These are phyloP conservation scores for Brachirus orientalis DNA, from an alignment of 2,113 vertebrate species.

Conservation along the genomic window DNA sequence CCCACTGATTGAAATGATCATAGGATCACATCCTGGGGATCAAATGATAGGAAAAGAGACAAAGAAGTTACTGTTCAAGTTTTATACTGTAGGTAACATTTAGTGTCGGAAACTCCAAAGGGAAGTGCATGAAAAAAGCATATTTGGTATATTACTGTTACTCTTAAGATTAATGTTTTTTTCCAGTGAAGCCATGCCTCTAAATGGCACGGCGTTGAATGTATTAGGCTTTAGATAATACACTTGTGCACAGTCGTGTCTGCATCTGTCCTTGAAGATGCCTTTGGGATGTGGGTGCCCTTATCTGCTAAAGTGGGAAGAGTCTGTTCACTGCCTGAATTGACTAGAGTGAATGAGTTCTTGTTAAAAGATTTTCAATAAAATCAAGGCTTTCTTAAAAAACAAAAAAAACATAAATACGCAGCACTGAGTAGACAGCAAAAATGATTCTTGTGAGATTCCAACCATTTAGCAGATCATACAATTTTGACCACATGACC, in stretches of 20 bases:
- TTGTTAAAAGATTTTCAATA: no score
- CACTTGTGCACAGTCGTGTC: background rate
- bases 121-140: slow-evolving; percentile 18
- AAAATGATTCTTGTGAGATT: no score
- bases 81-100: background rate
- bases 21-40: background rate
- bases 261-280: slow-evolving; percentile 20
- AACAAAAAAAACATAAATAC: background rate
- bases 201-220: slow-evolving; percentile 8
- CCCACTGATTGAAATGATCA: no score
- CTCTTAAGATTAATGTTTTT: slow-evolving; percentile 8
- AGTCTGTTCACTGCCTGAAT: slow-evolving; percentile 1
- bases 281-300: background rate
- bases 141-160: background rate
- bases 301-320: background rate
- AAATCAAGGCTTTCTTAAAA: background rate
- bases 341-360: no score
- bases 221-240: slow-evolving; percentile 12
- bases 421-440: no score
- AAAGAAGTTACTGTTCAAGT: background rate
- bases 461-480: no score
- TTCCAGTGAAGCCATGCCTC: background rate
- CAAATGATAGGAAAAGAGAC: background rate
- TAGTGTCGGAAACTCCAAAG: slow-evolving; percentile 1
- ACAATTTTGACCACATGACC: no score